A percentile compares a stretch with the other conserved stretches of the same genome.
Conservation (phyloP, 2,888 invertebrate species). For the Dendrolimus pini region DNA sequence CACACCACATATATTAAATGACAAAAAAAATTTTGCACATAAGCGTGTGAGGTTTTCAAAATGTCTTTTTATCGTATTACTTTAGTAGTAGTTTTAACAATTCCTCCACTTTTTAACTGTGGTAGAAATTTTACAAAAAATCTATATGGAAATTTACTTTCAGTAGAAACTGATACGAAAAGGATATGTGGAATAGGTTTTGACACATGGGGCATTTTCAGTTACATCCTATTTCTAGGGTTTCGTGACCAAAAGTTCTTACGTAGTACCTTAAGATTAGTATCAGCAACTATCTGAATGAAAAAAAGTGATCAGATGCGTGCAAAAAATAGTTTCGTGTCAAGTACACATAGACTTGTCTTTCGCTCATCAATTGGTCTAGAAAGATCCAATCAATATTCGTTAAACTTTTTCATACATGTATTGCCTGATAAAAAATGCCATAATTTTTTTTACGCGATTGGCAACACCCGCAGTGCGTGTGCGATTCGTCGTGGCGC, state of each 20-base stretch:
- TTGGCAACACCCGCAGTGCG: neutral
- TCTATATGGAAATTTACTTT: too few species aligned
- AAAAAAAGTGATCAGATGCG: neutral
- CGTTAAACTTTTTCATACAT: neutral
- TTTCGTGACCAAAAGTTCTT: too few species aligned
- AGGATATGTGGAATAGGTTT: too few species aligned
- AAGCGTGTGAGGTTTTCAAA: neutral
- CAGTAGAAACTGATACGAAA: too few species aligned
- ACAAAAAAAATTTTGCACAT: too few species aligned
- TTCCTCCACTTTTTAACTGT: too few species aligned
- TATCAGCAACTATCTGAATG: too few species aligned
- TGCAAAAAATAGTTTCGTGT: neutral
- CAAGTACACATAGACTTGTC: neutral
- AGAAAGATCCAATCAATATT: neutral
- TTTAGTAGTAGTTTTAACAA: neutral
- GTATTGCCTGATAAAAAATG: neutral
- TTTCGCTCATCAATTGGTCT: neutral
- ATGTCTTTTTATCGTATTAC: constrained; percentile 14
- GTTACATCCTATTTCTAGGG: too few species aligned
- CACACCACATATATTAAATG: too few species aligned
- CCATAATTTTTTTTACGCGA: neutral
- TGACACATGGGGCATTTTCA: too few species aligned
- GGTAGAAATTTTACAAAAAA: too few species aligned
- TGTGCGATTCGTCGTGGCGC: constrained; percentile 21
- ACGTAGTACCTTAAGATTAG: too few species aligned